phyloP scores from a whole-genome alignment of 2,113 vertebrate genomes.

The Probosciger aterrimus region DNA sequence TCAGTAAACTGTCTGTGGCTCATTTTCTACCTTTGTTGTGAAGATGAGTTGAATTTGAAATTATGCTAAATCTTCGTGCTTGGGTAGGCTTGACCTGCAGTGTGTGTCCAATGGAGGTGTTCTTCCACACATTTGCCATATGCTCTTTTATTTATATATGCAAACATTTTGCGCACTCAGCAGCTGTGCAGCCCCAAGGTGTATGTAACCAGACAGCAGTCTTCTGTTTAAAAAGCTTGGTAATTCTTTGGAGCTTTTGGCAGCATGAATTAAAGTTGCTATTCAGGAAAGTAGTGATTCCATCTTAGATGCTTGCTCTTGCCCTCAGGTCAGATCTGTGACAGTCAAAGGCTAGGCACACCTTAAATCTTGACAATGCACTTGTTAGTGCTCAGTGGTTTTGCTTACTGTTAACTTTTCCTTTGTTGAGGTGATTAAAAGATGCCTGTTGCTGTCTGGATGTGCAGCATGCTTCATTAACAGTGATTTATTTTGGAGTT shows the following conservation, averaged over 20 bases:
- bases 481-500: slow-evolving; percentile 69
- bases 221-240: background rate
- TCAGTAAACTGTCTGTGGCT: background rate
- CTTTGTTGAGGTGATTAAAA: slow-evolving; percentile 55
- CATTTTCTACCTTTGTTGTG: background rate
- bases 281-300: background rate
- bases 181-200: background rate
- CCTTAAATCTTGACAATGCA: background rate
- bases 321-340: background rate
- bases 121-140: fast-evolving
- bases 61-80: background rate
- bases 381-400: background rate
- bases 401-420: slow-evolving; percentile 45
- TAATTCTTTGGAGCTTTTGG: background rate
- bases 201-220: fast-evolving
- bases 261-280: fast-evolving
- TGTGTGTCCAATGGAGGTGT: fast-evolving
- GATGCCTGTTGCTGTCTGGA: slow-evolving; percentile 58
- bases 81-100: background rate
- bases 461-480: slow-evolving; percentile 67
- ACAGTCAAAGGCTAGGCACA: background rate
- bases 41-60: background rate
- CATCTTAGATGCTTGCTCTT: background rate
- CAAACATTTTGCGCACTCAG: background rate
- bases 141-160: fast-evolving